Percentiles rank a stretch among this genome's conserved stretches.
Conservation (phyloP, 2,113 vertebrate genomes). For the Cathartes aura region DNA sequence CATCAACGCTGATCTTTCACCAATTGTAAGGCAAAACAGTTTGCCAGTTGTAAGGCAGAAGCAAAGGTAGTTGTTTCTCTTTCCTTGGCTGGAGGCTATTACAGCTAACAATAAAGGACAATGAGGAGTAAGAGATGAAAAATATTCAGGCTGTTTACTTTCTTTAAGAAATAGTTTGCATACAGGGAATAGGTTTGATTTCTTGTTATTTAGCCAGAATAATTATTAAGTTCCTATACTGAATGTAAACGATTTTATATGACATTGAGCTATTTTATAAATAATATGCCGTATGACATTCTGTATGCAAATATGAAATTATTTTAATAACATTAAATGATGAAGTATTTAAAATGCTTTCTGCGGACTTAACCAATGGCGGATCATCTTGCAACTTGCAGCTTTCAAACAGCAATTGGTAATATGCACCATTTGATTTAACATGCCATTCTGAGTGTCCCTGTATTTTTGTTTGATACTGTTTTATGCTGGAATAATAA, state of each 20-base stretch:
- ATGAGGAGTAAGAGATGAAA: not conserved
- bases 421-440: not conserved
- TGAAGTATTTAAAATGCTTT: conserved; percentile 15
- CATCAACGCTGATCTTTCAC: not conserved
- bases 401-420: not conserved
- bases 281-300: conserved; percentile 20
- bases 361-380: not conserved
- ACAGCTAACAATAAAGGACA: not conserved
- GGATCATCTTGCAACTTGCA: not conserved
- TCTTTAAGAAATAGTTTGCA: not conserved
- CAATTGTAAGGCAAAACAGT: not conserved
- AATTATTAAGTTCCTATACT: not conserved
- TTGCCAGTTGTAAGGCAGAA: not conserved
- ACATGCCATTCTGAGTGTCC: not conserved
- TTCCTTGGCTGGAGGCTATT: not conserved
- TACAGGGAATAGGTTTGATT: not conserved
- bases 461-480: not conserved
- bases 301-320: conserved; percentile 60
- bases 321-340: conserved; percentile 67
- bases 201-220: not conserved
- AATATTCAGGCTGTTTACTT: not conserved
- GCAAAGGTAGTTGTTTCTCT: not conserved
- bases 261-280: conserved; percentile 45
- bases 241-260: conserved; percentile 57
- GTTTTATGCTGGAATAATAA: not conserved